Conservation (phyloP, 2,113 vertebrate species). For the Hippocampus mohnikei region DNA sequence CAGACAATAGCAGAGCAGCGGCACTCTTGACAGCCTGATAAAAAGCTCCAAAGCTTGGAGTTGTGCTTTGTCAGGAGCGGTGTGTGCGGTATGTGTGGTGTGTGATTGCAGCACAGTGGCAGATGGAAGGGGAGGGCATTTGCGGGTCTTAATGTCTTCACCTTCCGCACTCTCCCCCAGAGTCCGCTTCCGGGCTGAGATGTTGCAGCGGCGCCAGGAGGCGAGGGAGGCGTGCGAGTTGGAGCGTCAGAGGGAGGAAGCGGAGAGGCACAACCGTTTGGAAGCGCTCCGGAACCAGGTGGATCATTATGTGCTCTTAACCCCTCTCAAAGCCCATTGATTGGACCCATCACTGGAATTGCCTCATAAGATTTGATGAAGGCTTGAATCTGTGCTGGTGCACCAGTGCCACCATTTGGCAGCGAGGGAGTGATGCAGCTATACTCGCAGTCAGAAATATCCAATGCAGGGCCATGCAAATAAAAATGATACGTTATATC, state of each 20-base stretch:
- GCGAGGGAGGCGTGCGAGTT: constrained; percentile 67
- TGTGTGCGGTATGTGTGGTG: background rate
- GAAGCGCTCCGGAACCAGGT: constrained; percentile 84
- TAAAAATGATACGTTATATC: background rate
- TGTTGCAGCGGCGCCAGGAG: constrained; percentile 64
- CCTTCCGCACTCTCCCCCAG: constrained; percentile 61
- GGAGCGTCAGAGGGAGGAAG: constrained; percentile 62
- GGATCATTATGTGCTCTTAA: constrained; percentile 37
- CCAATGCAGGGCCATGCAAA: background rate
- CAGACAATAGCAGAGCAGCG: constrained; percentile 33
- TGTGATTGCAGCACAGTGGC: constrained; percentile 22
- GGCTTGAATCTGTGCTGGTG: constrained; percentile 11
- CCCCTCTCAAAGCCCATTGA: constrained; percentile 12
- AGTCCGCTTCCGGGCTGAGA: constrained; percentile 75
- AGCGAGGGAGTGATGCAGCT: constrained; percentile 11
- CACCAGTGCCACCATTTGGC: constrained; percentile 62
- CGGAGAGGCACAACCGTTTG: constrained; percentile 69
- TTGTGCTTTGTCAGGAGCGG: constrained; percentile 41
- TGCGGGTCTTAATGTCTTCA: constrained; percentile 33
- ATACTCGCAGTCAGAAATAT: background rate
- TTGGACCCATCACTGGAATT: constrained; percentile 27
- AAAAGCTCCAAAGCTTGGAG: constrained; percentile 35
- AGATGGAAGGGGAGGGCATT: constrained; percentile 27
- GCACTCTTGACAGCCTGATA: constrained; percentile 33
- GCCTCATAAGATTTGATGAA: constrained; percentile 2